A percentile compares a stretch with the other conserved stretches of the same genome.
Evolutionary conservation across 1,140 invertebrate species (phyloP).

Genomic region (Drosophila grimshawi): DNA sequence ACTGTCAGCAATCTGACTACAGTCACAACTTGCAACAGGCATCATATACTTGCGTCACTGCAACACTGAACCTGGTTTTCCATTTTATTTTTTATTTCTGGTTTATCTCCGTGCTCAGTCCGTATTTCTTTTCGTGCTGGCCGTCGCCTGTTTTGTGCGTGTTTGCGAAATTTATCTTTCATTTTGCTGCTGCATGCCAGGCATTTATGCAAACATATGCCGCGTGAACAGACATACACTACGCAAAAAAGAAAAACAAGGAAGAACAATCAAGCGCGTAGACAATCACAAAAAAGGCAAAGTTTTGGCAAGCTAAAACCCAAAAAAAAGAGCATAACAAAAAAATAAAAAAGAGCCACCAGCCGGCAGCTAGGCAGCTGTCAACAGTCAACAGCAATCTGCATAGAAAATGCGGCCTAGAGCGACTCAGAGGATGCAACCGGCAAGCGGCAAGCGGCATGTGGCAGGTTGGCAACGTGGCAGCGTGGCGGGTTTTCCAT

Average conservation of each 20-base stretch:
- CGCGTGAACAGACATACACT: slow-evolving; percentile 51
- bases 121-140: background rate
- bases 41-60: slow-evolving; percentile 36
- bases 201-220: slow-evolving; percentile 79
- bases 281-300: slow-evolving; percentile 30
- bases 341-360: background rate
- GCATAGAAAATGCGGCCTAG: slow-evolving; percentile 16
- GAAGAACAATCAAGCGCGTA: slow-evolving; percentile 17
- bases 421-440: too few relatives aligned
- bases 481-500: too few relatives aligned
- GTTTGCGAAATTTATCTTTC: slow-evolving; percentile 75
- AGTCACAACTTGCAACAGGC: slow-evolving; percentile 32
- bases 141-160: slow-evolving; percentile 43
- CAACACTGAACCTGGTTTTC: slow-evolving; percentile 14
- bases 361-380: slow-evolving; percentile 51
- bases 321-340: slow-evolving; percentile 1
- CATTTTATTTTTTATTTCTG: slow-evolving; percentile 1
- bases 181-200: slow-evolving; percentile 59
- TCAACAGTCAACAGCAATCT: slow-evolving; percentile 71
- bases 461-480: slow-evolving; percentile 1
- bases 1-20: slow-evolving; percentile 46
- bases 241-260: slow-evolving; percentile 34
- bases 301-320: slow-evolving; percentile 27
- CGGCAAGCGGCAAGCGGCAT: background rate
- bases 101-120: background rate